Conservation (phyloP, 2,888 invertebrate species). For the Platycheirus rosarum region DNA sequence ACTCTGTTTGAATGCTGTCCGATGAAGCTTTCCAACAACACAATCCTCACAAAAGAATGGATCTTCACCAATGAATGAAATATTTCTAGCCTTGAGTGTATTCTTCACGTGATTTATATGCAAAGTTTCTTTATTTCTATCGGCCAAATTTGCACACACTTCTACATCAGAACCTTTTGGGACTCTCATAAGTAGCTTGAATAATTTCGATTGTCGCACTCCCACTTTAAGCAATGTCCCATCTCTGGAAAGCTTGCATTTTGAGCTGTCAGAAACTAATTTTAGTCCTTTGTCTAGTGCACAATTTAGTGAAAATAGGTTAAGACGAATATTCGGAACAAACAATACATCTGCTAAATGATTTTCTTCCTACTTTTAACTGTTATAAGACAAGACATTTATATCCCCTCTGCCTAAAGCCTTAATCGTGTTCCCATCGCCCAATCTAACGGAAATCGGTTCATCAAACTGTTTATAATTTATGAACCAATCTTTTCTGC, state of each 20-base stretch:
- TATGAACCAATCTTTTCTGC: constrained; percentile 5
- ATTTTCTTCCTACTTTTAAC: constrained; percentile 63
- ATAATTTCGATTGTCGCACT: constrained; percentile 13
- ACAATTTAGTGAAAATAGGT: constrained; percentile 73
- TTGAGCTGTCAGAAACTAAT: constrained; percentile 17
- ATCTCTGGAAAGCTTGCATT: constrained; percentile 25
- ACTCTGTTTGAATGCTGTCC: no score
- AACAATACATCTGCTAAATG: constrained; percentile 68
- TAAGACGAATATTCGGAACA: constrained; percentile 73
- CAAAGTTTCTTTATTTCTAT: constrained; percentile 34
- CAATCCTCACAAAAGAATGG: constrained; percentile 64
- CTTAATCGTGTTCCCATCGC: constrained; percentile 28
- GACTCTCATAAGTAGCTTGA: constrained; percentile 50
- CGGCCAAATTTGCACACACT: constrained; percentile 30
- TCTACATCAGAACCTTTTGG: background rate
- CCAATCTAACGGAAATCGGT: constrained; percentile 31
- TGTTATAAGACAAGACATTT: constrained; percentile 67
- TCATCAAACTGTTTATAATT: background rate
- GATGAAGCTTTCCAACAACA: no score
- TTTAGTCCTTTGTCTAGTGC: constrained; percentile 66
- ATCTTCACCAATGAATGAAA: constrained; percentile 51
- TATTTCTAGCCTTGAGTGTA: constrained; percentile 51
- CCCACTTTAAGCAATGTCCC: no score
- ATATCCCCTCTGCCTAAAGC: constrained; percentile 68
- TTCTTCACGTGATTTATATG: constrained; percentile 67